phyloP scores from a whole-genome alignment of 2,113 vertebrate species.

The Cynocephalus volans region DNA sequence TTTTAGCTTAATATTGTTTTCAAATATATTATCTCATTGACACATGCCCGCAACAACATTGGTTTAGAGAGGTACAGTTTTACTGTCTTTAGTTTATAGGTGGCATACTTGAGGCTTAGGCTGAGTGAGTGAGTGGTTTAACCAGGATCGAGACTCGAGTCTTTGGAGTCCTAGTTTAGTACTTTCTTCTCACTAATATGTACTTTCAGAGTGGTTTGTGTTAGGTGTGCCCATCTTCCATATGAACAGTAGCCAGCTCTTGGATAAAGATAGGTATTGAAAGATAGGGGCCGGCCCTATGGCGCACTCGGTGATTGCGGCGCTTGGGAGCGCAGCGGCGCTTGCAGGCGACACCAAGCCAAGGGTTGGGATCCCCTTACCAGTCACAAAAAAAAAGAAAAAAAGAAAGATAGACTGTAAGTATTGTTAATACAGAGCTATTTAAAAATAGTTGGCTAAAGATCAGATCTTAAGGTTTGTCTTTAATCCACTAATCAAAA shows the following conservation, averaged over 20 bases:
- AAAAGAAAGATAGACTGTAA: background rate
- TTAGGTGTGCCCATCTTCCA: background rate
- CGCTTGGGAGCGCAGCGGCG: too few relatives aligned
- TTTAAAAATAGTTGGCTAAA: background rate
- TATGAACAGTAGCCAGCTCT: background rate
- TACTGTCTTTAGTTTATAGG: background rate
- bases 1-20: slow-evolving; percentile 41
- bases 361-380: too few relatives aligned
- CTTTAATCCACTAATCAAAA: background rate
- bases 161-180: background rate
- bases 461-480: background rate
- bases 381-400: too few relatives aligned
- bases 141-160: background rate
- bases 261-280: background rate
- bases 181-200: background rate
- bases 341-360: too few relatives aligned
- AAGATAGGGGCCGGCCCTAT: too few relatives aligned
- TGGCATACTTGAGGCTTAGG: background rate
- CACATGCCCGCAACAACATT: background rate
- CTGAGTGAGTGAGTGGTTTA: background rate
- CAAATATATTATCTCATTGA: background rate
- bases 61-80: background rate
- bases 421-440: background rate
- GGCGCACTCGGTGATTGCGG: too few relatives aligned
- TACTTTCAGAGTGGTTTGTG: background rate